A percentile compares a stretch with the other conserved stretches of the same genome.
Evolutionary conservation across 2,113 vertebrate species (phyloP).

Genomic region (Rafetus swinhoei): DNA sequence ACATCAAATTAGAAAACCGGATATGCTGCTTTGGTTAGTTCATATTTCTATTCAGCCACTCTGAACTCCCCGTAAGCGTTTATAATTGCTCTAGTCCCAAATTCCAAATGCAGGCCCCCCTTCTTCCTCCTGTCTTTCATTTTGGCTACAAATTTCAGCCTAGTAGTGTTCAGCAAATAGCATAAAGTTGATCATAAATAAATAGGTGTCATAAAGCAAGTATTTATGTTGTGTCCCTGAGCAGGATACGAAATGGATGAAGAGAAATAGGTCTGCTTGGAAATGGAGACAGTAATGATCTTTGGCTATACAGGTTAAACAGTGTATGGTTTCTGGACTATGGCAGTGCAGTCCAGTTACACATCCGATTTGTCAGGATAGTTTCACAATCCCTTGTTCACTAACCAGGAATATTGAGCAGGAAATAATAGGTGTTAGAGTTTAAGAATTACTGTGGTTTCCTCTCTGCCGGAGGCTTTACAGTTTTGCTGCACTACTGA

Average conservation of each 20-base stretch:
- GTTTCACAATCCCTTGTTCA: accelerated
- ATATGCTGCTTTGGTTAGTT: background rate
- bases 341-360: accelerated
- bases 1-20: background rate
- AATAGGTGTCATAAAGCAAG: background rate
- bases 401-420: background rate
- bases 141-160: background rate
- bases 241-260: background rate
- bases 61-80: background rate
- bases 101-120: background rate
- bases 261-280: background rate
- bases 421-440: accelerated
- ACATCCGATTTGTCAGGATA: background rate
- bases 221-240: background rate
- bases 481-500: background rate
- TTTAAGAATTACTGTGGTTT: background rate
- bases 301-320: accelerated
- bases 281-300: background rate
- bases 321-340: accelerated
- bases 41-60: background rate
- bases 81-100: background rate
- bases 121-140: background rate
- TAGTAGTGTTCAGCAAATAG: accelerated
- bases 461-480: constrained; percentile 9
- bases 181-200: background rate